Base-by-base conservation (phyloP, 2,888 invertebrate species). In the Xylocampa areola region DNA sequence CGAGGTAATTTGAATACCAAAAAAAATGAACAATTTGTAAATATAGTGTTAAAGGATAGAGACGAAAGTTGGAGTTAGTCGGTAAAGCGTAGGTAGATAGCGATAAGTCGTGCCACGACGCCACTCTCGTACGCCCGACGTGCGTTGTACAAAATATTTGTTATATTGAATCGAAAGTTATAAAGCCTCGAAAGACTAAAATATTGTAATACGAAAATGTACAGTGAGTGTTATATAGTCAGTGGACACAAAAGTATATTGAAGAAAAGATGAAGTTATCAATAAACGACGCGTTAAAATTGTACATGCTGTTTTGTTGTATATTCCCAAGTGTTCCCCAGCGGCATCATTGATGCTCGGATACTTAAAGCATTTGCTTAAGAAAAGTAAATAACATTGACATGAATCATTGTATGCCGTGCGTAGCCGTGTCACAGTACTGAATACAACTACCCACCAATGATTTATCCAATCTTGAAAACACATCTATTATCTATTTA, bases 221-320 rank as follows among this genome's bases (percentile, higher is more conserved):
- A 93, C 94, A 94, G 94, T 94, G 94, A 93, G 93, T 94, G 94
- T 94, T 94, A 93, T 91, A 92, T 94, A 94, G 93, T 94, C 94
- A 94, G 92, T 94, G 94, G 93, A 93, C 92, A 92, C 92, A 93
- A 93, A 92, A 89, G 83, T 94, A 94, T 94, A 94, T 93, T 90
- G 91, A 91, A 88, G 84, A 89, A 86, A 87, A 91, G 84, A 91
- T 91, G 89, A 93, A 93, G 92, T 94, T 94, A 92, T 92, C 86
- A 92, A 92, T 92, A 93, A 93, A 92, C 89, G 88, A 91, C 88
- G 89, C 89, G 92, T 92, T 92, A 90, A 92, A 91, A 91, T 88
- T 88, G 87, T 88, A 88, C 73, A 66, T 87, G 88, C 84, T 92
- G 89, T 92, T 92, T 92, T 91, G 90, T 90, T 92, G 81, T 77